Evolutionary conservation across 2,888 invertebrate genomes (phyloP).

Genomic region (Caenorhabditis plicata): DNA sequence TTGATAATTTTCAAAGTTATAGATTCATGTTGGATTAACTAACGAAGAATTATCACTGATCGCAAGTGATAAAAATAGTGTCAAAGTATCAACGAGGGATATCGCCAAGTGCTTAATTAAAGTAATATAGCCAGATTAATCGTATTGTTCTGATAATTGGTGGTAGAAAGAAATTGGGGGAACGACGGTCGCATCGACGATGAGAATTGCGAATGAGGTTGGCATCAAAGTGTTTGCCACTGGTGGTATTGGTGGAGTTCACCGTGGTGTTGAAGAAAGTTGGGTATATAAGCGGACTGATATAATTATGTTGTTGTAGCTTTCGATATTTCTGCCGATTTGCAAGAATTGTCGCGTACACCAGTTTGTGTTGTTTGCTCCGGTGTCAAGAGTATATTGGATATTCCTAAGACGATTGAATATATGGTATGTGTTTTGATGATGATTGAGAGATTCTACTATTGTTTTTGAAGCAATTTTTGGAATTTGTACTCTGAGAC

Average conservation of each 20-base stretch:
- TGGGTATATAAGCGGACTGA: slow-evolving; percentile 32
- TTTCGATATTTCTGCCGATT: slow-evolving; percentile 90
- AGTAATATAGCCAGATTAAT: slow-evolving; percentile 18
- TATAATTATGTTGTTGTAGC: slow-evolving; percentile 56
- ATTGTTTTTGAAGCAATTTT: too few species aligned
- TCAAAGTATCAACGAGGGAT: slow-evolving; percentile 81
- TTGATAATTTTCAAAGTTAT: slow-evolving; percentile 1
- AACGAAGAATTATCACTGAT: slow-evolving; percentile 74
- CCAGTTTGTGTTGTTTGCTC: slow-evolving; percentile 88
- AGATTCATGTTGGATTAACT: slow-evolving; percentile 69
- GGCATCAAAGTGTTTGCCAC: slow-evolving; percentile 91
- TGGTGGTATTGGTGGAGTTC: slow-evolving; percentile 90
- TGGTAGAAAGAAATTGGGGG: slow-evolving; percentile 73
- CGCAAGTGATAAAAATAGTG: slow-evolving; percentile 71
- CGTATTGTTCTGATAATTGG: neutral
- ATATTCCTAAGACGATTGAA: slow-evolving; percentile 89
- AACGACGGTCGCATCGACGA: slow-evolving; percentile 93
- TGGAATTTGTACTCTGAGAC: too few species aligned
- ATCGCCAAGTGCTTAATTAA: slow-evolving; percentile 51
- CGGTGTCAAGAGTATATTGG: slow-evolving; percentile 94
- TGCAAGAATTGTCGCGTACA: slow-evolving; percentile 84
- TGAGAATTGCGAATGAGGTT: slow-evolving; percentile 79
- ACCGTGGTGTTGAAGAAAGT: slow-evolving; percentile 81
- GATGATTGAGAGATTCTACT: neutral
- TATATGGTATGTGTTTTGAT: slow-evolving; percentile 75